Base-by-base conservation (phyloP, 2,113 vertebrate genomes). In the Lepisosteus oculatus region DNA sequence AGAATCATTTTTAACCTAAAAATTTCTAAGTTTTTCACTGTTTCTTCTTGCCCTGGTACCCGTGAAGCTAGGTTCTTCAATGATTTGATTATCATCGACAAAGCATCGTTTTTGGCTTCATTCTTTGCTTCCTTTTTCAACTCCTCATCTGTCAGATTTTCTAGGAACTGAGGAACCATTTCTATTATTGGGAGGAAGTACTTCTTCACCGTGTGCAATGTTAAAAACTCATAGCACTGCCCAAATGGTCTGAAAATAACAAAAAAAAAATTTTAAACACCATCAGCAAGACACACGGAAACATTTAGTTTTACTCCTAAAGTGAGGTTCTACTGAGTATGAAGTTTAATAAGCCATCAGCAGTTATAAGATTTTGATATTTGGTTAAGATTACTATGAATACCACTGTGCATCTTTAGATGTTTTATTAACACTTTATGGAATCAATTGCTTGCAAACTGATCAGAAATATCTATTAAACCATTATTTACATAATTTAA, bases 1-100 rank as follows among this genome's bases (percentile, higher is more conserved):
- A 99, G 97, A 91, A 99, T 99, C 97, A 99, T 99, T 97, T 99
- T 99, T 94, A 99, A 95, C 79, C 97, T 98, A 97, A 99, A 99
- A 93, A 99, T 99, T 92, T 99, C 97, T 96, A 99, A 96, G 83
- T 98, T 99, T 91, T 99, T 99, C 88, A 99, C 97, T 8, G 96
- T 99, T 92, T 99, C 97, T 89, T 99, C 97, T 89, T 99, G 97
- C 77, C 97, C 97, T 74, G 97, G 96, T 84, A 99, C 96, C 79
- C 96, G 94, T 78, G 97, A 99, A 80, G 97, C 97, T 92, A 99
- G 93, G 84, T 96, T 99, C 88, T 99, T 99, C 81, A 99, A 88
- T 83, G 97, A 99, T 88, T 99, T 99, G 91, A 99, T 99, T 93
- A 99, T 99, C 97, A 99, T 99, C 76, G 97, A 99, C 87, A 99